These are phyloP conservation scores for Meles meles DNA, from an alignment of 2,113 vertebrate genomes.

Conservation along the genomic window DNA sequence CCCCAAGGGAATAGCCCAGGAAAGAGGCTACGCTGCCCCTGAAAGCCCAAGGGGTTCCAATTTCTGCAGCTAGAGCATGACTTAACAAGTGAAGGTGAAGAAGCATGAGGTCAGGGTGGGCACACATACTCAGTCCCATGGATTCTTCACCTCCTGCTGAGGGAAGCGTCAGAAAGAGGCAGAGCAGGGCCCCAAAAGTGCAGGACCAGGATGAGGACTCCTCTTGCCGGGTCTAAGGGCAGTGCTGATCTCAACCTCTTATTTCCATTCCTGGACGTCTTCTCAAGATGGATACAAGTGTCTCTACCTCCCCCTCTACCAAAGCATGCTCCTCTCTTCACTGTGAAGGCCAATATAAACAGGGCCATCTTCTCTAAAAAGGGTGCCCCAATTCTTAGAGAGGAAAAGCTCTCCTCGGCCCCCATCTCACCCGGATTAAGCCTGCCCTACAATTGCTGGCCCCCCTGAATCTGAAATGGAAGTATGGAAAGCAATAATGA, in stretches of 20 bases:
- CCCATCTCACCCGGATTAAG: background rate
- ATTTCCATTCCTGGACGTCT: background rate
- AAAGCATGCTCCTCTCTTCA: fast-evolving
- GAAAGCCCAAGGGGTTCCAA: background rate
- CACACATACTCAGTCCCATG: background rate
- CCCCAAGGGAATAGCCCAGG: background rate
- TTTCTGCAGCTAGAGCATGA: background rate
- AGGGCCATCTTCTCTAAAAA: background rate
- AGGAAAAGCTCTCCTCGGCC: background rate
- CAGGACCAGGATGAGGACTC: background rate
- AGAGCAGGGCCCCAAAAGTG: background rate
- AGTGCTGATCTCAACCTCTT: background rate
- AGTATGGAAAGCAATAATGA: background rate
- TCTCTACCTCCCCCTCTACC: background rate
- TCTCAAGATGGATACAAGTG: too few species aligned
- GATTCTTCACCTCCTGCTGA: background rate
- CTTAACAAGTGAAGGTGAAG: background rate
- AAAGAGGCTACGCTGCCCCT: background rate
- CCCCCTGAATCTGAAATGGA: background rate
- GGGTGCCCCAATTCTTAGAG: background rate
- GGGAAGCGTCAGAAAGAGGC: background rate
- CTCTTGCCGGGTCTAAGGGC: background rate
- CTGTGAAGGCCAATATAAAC: background rate
- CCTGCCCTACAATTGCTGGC: background rate
- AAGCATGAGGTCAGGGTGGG: background rate